Evolutionary conservation across 2,888 invertebrate genomes (phyloP), one percentile per base, ranked within the genome.

Genomic region (Nasonovia ribisnigri): DNA sequence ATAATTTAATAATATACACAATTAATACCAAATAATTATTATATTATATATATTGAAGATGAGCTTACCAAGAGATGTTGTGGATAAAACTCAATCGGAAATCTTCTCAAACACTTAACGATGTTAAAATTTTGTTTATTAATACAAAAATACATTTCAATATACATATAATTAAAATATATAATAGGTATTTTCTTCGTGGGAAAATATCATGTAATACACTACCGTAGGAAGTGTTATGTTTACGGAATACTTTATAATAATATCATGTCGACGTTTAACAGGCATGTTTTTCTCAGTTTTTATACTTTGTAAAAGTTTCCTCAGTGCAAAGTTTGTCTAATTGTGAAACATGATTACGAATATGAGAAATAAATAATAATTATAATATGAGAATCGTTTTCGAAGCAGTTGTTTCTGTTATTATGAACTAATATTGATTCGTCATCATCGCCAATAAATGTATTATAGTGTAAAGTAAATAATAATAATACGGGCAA

Each of bases 291-390:
- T 88, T 89, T 89, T 29, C n/a, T n/a, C n/a, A 5, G 20, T n/a
- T 46, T n/a, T 3, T 46, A 24, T 24, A 67, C 26, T 90, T 90
- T 90, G 54, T 54, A 20, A 51, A 51, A 42, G 54, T 90, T 90
- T 20, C 10, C 4, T 3, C 1, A n/a, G 29, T 36, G 84, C 13
- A 51, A 51, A 51, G 46, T 86, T 57, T 57, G 86, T 91, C 13
- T 46, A 86, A 91, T 84, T 91, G 24, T 24, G 86, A 57, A 46
- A 43, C n/a, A 46, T 13, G 26, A 91, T 86, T 46, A 60, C 46
- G n/a, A 46, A 86, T 91, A 43, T 29, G 57, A 91, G 60, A 46
- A 86, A 86, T 86, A 84, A 57, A 57, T 43, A 57, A 54, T 43
- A 57, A n/a, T 60, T 20, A 91, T 6, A n/a, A 91, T 3, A 57